Evolutionary conservation across 2,888 invertebrate genomes (phyloP), one percentile per base, ranked within the genome.

Genomic region (Melanargia galathea): DNA sequence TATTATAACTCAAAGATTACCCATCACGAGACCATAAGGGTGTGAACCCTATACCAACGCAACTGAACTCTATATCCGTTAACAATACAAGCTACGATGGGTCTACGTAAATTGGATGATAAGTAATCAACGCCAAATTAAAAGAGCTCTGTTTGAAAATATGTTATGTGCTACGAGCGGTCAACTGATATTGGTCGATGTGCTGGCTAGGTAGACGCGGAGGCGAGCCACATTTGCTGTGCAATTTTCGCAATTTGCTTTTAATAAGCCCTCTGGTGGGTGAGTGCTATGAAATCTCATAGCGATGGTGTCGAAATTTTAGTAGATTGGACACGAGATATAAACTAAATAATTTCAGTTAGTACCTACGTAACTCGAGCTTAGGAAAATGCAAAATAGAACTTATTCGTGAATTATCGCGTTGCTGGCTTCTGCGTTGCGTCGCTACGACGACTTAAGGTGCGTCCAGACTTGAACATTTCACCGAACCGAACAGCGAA

Each of bases 181-280:
- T 79, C 83, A 69, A 68, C 66, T 64, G 67, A 71, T 60, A 64
- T 56, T 78, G 78, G 82, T 13, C 24, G 48, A 57, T 89, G 85
- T 86, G 87, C 82, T 79, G 79, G 88, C 88, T 89, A 88, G 77
- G 73, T 81, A 76, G 81, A 48, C 35, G 65, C 64, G 70, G 80
- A 81, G 84, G 69, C 71, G 74, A 82, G 87, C 84, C 87, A 84
- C 89, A 90, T 90, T 90, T 88, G 90, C 86, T 78, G 80, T 84
- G 86, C 88, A 90, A 89, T 90, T 90, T 90, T 88, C 84, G 86
- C 86, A 90, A 90, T 90, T 88, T 86, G 86, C 86, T 87, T 88
- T 87, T 89, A 90, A 90, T 90, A 90, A 90, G 83, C 88, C 81
- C 79, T 80, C 77, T 77, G 80, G 77, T 79, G 79, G 76, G 77